Base-by-base conservation (phyloP, 2,888 invertebrate species). In the Tetranychus truncatus region DNA sequence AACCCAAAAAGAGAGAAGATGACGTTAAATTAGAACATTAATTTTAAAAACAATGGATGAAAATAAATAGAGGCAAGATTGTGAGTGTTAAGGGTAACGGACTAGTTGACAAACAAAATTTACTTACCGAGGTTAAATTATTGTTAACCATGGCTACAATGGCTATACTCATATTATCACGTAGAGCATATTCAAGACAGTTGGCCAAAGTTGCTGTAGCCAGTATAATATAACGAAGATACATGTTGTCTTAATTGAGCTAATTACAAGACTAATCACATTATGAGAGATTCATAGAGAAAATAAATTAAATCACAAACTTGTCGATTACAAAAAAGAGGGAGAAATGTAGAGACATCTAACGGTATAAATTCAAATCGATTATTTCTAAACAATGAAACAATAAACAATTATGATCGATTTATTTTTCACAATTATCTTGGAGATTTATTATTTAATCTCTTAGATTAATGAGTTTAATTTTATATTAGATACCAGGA, bases 101-200 rank as follows among this genome's bases (percentile, higher is more conserved):
- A 5, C 5, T 34, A 34, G 34, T 34, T 34, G 34, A 34, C 3
- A 24, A 24, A 24, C 24, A 34, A 34, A 34, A 34, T 34, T 55
- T 55, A 55, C 55, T 55, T 55, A 55, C 55, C 55, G 15, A 15
- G 55, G 55, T 55, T 55, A 20, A 18, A n/a, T n/a, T 66, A 6
- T 18, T 66, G 20, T 66, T 75, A n/a, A 75, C 75, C 76, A 76
- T 76, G 15, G 76, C 76, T 45, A 76, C 76, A 15, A 76, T 76
- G 20, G 75, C 75, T 3, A 76, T 74, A 45, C 75, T 75, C 76
- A 76, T 72, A n/a, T 76, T 76, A 34, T 76, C 72, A 18, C 76
- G 55, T n/a, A 75, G 65, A 20, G 72, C 74, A 72, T 76, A 76
- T 15, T 75, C 75, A 67, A 76, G 44, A 5, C 75, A 72, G 66